Base-by-base conservation (phyloP, 2,888 invertebrate genomes). In the Acanthacorydalis orientalis region DNA sequence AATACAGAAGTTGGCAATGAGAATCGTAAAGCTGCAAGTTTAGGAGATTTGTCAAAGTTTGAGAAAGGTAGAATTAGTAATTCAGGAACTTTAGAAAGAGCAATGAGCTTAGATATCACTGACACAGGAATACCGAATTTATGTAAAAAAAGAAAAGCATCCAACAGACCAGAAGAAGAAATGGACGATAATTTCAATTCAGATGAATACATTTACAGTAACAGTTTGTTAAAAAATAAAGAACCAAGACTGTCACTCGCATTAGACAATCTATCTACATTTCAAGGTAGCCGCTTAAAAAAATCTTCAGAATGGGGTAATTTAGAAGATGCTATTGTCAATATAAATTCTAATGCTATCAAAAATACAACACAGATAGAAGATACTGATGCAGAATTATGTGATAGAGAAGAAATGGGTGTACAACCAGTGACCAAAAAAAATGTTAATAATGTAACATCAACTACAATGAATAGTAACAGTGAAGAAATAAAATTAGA, bases 61-160 rank as follows among this genome's bases (percentile, higher is more conserved):
- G 70, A 74, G 47, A 65, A 68, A 37, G 69, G 68, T 52, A 59
- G 67, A 16, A 70, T 60, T 52, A 58, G 55, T 9, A 63, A 59
- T 47, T 59, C 57, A 3, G 77, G 78, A 3, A 79, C 78, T 9
- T 62, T 82, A 47, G 86, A 87, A 64, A 69, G 86, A 52, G 85
- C 87, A 1, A 84, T 86, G 59, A 86, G 86, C 56, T 66, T 87
- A 40, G 87, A 87, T 53, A 80, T 84, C 62, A 79, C 80, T 1
- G 73, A 74, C 46, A 60, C 70, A 0, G 66, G 65, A 7, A 59
- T 61, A 37, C 55, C 57, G 23, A 54, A 53, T 9, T 49, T 57
- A 46, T 53, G 53, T 43, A 80, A 80, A 56, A 82, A 82, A 56
- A 70, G 80, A 31, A 81, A 80, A 63, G 78, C 78, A 0, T 76